Evolutionary conservation across 1,140 invertebrate species (phyloP), one percentile per base, ranked within the genome.

Genomic region (Listronotus oregonensis): DNA sequence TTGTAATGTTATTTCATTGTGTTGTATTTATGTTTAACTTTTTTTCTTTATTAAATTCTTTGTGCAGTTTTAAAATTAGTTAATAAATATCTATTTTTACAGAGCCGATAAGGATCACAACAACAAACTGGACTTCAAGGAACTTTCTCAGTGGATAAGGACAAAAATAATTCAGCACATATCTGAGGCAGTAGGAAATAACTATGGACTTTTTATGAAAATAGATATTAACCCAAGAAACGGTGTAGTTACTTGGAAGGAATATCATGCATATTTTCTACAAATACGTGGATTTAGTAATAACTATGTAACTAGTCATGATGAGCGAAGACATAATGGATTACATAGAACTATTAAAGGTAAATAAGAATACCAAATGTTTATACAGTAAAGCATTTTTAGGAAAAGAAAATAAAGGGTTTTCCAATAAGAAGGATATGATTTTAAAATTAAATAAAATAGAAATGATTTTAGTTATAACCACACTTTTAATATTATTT

Each of bases 191-290:
- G 81, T 89, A 47, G 79, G 83, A 69, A 88, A 90, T 72, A 93
- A 93, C 80, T 85, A 87, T 54, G 84, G 85, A 0, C 80, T 92
- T 31, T 93, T 93, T 75, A 85, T 84, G 12, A 79, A 83, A 11
- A 86, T 94, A 51, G 91, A 94, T 74, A 85, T 83, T 43, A 84
- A 90, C 76, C 89, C 89, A 0, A 79, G 84, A 64, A 89, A 93
- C 79, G 91, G 91, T n/a, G 82, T 89, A 49, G 82, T 93, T 7
- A 87, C 87, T 0, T 93, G 90, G 91, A 86, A 89, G 60, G 90
- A 93, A 73, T 93, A 92, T 75, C 89, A 91, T 72, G 78, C 83
- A 0, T 87, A 89, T 72, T 93, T 91, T 74, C 73, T 93, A 32
- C 81, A 86, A 60, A 82, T 85, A 52, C 84, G 89, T 58, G 90